Percentiles rank a stretch among this genome's conserved stretches.
Conservation (phyloP, 2,797 vertebrate species). For the Tolypeutes matacus region DNA sequence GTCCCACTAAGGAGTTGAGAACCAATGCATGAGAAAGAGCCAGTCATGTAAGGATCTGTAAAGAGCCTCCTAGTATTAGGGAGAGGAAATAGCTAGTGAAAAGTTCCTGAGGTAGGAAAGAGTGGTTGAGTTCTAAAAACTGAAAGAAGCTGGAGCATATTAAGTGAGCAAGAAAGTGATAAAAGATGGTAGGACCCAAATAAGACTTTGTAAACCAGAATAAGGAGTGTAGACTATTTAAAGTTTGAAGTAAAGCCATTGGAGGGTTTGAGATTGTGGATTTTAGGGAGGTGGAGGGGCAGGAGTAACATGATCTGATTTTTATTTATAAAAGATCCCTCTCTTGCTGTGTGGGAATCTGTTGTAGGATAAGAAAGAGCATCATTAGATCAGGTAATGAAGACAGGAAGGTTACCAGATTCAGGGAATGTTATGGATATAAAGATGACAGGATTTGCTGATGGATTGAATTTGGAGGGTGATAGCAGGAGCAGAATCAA, state of each 20-base stretch:
- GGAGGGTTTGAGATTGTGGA: not conserved
- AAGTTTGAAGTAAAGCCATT: not conserved
- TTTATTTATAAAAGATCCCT: not conserved
- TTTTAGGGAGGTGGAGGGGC: no score
- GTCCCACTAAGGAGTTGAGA: not conserved
- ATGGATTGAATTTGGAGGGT: not conserved
- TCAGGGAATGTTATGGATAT: not conserved
- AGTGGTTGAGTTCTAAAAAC: not conserved
- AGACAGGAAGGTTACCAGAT: not conserved
- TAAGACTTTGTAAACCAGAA: not conserved
- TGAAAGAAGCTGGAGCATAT: not conserved
- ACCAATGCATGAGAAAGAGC: not conserved
- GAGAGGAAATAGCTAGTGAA: not conserved
- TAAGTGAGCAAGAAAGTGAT: not conserved
- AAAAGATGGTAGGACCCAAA: not conserved
- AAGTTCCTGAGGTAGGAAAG: not conserved
- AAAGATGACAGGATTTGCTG: not conserved
- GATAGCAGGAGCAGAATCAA: slow-evolving; percentile 16
- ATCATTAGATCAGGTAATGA: not conserved
- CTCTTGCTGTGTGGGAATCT: not conserved
- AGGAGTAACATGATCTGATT: not conserved
- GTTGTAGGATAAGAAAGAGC: not conserved
- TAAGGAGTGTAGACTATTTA: not conserved
- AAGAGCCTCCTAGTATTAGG: not conserved
- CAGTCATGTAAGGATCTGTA: not conserved